Evolutionary conservation across 1,140 invertebrate genomes (phyloP).

Genomic region (Sesamia nonagrioides): DNA sequence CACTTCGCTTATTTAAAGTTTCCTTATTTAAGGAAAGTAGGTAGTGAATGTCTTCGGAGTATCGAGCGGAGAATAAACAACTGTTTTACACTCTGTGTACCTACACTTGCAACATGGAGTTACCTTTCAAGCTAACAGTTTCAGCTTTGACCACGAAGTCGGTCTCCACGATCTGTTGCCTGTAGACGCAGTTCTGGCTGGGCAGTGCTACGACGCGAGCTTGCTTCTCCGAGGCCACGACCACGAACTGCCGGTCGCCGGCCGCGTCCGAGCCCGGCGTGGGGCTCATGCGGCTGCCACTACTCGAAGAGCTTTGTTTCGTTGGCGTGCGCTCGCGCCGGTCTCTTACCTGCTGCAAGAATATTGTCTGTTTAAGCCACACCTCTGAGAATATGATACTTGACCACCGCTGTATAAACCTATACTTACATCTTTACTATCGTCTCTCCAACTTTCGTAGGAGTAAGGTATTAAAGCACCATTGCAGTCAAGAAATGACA

Average conservation of each 20-base stretch:
- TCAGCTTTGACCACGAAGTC: slow-evolving; percentile 98
- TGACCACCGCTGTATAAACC: not conserved
- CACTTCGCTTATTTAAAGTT: too few relatives aligned
- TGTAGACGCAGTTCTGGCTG: slow-evolving; percentile 96
- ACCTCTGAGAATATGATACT: not conserved
- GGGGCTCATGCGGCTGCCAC: slow-evolving; percentile 91
- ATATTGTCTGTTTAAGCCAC: not conserved
- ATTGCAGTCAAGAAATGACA: slow-evolving; percentile 98
- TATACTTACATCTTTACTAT: slow-evolving; percentile 88
- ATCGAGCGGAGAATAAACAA: too few relatives aligned
- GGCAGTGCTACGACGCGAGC: slow-evolving; percentile 97
- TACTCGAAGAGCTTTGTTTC: slow-evolving; percentile 85
- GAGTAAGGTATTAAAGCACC: slow-evolving; percentile 95
- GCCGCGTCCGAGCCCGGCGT: slow-evolving; percentile 88
- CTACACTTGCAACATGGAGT: not conserved
- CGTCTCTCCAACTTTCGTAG: slow-evolving; percentile 96
- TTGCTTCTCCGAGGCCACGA: slow-evolving; percentile 98
- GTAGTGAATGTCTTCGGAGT: too few relatives aligned
- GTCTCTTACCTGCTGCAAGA: slow-evolving; percentile 64
- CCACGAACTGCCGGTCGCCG: slow-evolving; percentile 96
- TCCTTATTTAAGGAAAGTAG: too few relatives aligned
- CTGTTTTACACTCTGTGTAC: too few relatives aligned
- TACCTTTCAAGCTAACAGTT: slow-evolving; percentile 97
- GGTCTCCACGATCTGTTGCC: slow-evolving; percentile 94
- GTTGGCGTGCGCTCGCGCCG: slow-evolving; percentile 88